phyloP scores from a whole-genome alignment of 2,888 invertebrate species.

The Neoscelio sp. region DNA sequence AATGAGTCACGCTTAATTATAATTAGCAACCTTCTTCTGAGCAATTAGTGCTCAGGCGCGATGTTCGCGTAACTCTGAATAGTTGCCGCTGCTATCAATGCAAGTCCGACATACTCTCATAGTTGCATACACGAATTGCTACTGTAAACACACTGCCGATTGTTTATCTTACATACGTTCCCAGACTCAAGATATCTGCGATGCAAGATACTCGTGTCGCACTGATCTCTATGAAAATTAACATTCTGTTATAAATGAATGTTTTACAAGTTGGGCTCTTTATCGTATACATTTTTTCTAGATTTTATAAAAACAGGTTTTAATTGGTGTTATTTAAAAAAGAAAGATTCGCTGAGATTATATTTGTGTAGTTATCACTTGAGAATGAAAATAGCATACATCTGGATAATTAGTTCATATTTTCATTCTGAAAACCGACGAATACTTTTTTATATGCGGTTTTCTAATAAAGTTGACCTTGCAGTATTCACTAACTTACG shows the following conservation, averaged over 20 bases:
- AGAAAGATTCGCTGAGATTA: no score
- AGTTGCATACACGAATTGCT: constrained; percentile 42
- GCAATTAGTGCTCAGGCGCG: constrained; percentile 34
- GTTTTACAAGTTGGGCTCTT: neutral
- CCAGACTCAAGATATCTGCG: constrained; percentile 33
- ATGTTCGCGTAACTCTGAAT: constrained; percentile 37
- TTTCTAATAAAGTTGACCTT: constrained; percentile 7
- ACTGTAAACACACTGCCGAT: constrained; percentile 36
- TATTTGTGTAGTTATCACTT: no score
- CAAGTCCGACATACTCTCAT: constrained; percentile 17
- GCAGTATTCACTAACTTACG: constrained; percentile 11
- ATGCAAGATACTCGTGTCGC: constrained; percentile 21
- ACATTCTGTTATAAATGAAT: constrained; percentile 17
- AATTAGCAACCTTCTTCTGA: constrained; percentile 44
- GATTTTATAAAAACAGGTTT: no score
- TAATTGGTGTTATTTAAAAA: no score
- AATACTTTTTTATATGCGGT: neutral
- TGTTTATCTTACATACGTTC: constrained; percentile 51
- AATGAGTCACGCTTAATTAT: constrained; percentile 35
- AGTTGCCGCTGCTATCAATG: constrained; percentile 17
- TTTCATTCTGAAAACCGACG: constrained; percentile 8
- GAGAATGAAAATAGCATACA: no score
- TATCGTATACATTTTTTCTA: no score
- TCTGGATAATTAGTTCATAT: constrained; percentile 11
- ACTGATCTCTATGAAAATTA: constrained; percentile 31